A percentile compares a stretch with the other conserved stretches of the same genome.
phyloP scores from a whole-genome alignment of 1,140 invertebrate genomes.

The Trypoxylus dichotomus region DNA sequence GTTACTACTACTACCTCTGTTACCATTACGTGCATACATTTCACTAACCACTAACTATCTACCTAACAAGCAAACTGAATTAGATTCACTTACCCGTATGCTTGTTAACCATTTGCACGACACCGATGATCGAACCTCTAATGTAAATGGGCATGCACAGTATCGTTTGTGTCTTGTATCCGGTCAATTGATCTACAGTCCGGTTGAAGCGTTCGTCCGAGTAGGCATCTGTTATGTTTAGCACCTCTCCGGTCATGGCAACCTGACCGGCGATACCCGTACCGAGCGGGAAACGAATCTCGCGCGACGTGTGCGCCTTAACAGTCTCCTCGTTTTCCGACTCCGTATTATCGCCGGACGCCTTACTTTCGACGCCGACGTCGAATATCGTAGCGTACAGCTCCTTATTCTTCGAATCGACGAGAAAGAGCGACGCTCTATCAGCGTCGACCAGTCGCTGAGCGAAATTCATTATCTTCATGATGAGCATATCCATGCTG shows the following conservation, averaged over 20 bases:
- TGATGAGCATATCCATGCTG: conserved; percentile 78
- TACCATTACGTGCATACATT: neutral
- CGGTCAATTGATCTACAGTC: conserved; percentile 73
- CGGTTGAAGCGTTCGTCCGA: conserved; percentile 79
- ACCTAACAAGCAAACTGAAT: neutral
- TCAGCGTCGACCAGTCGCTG: conserved; percentile 80
- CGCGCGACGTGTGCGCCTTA: conserved; percentile 47
- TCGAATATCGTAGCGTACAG: conserved; percentile 84
- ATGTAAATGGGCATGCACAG: conserved; percentile 87
- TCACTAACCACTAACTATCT: neutral
- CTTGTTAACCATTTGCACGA: conserved; percentile 90
- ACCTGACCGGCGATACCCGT: conserved; percentile 66
- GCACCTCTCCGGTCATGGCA: conserved; percentile 72
- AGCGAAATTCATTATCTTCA: conserved; percentile 82
- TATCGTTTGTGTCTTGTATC: conserved; percentile 73
- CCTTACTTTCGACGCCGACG: conserved; percentile 56
- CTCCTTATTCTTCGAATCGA: conserved; percentile 71
- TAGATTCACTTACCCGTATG: conserved; percentile 53
- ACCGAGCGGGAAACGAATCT: conserved; percentile 61
- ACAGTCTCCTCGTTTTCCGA: conserved; percentile 44
- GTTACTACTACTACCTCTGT: no score
- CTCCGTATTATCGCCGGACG: conserved; percentile 28
- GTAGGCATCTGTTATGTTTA: conserved; percentile 81
- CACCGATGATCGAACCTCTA: conserved; percentile 68
- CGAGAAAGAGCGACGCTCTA: conserved; percentile 74